Evolutionary conservation across 2,797 vertebrate species (phyloP).

Genomic region (Psittacula echo): DNA sequence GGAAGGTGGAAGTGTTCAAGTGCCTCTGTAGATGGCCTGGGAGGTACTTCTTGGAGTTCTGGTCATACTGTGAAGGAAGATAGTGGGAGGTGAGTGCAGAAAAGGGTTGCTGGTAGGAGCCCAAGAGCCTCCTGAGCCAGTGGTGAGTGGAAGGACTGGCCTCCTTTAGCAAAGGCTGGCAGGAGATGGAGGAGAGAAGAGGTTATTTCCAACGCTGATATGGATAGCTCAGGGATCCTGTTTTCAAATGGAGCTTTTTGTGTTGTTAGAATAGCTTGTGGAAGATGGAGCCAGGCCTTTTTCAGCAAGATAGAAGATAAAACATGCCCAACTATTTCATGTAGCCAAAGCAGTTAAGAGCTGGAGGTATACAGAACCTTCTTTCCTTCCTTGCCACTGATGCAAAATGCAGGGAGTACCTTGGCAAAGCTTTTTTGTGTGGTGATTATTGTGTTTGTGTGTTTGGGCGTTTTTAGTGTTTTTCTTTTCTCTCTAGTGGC

Average conservation of each 20-base stretch:
- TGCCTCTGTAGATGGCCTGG: not conserved
- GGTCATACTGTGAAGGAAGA: not conserved
- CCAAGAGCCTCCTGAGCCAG: not conserved
- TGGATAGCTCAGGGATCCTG: not conserved
- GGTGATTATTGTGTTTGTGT: not conserved
- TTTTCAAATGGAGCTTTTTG: not conserved
- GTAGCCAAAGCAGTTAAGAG: not conserved
- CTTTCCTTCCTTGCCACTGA: not conserved
- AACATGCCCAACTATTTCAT: rapidly evolving
- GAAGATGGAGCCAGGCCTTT: not conserved
- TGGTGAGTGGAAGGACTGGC: not conserved
- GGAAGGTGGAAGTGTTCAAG: not conserved
- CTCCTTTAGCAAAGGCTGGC: not conserved
- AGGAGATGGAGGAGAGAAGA: not conserved
- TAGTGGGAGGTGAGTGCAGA: not conserved
- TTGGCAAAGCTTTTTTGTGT: not conserved
- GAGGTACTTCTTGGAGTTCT: not conserved
- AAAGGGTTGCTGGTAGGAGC: not conserved
- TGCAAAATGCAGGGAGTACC: not conserved
- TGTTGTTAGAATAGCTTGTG: not conserved
- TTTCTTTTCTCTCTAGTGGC: not conserved
- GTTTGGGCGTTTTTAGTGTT: not conserved
- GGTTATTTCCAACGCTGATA: not conserved
- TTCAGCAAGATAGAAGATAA: not conserved
- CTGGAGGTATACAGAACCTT: not conserved